Conservation (phyloP, 2,113 vertebrate genomes). For the Poecilia latipinna region DNA sequence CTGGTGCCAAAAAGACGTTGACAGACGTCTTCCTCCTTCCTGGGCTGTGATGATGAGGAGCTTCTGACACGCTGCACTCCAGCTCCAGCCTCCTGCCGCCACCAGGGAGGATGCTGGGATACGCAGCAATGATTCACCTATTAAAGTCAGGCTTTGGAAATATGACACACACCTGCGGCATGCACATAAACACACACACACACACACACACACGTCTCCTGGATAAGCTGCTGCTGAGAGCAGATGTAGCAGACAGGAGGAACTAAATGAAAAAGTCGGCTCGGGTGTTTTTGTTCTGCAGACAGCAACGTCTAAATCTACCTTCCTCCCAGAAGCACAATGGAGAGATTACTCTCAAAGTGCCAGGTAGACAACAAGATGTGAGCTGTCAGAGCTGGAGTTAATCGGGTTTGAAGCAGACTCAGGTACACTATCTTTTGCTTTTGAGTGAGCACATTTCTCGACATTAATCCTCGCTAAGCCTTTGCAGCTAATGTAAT, state of each 20-base stretch:
- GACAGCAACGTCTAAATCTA: constrained; percentile 75
- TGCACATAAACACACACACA: background rate
- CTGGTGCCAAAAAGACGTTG: constrained; percentile 78
- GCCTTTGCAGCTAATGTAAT: constrained; percentile 80
- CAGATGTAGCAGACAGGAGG: constrained; percentile 63
- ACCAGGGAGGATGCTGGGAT: constrained; percentile 76
- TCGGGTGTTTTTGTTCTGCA: constrained; percentile 43
- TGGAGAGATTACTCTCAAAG: constrained; percentile 73
- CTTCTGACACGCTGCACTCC: constrained; percentile 79
- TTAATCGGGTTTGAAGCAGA: constrained; percentile 73
- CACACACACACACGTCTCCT: constrained; percentile 33
- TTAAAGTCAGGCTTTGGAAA: constrained; percentile 62
- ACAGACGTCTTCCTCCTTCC: constrained; percentile 81
- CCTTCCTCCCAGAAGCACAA: constrained; percentile 70
- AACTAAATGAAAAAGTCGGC: constrained; percentile 37
- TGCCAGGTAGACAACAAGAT: constrained; percentile 77
- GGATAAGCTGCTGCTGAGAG: constrained; percentile 60
- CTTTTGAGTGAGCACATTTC: constrained; percentile 66
- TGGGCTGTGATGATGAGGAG: constrained; percentile 61
- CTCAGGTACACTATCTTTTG: constrained; percentile 77
- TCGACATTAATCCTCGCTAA: constrained; percentile 79
- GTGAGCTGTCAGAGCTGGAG: constrained; percentile 53
- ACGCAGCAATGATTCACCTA: constrained; percentile 73
- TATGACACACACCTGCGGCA: constrained; percentile 40
- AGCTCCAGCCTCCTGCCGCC: constrained; percentile 72